These are phyloP conservation scores for Periophthalmus modestus DNA, from an alignment of 2,113 vertebrate genomes.

Conservation along the genomic window DNA sequence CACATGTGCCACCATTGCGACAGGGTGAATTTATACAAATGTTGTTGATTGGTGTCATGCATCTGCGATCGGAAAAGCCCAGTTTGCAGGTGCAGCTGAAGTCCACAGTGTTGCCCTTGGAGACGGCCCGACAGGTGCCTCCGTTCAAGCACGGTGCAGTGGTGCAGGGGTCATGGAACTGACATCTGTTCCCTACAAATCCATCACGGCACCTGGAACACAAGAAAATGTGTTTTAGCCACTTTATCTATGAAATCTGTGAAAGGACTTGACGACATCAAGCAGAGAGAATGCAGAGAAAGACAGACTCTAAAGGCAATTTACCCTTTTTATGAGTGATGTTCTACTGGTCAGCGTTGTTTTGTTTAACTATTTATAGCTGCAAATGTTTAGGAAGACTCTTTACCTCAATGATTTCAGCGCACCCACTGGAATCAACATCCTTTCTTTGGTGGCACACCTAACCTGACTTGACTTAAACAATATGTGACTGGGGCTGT, in stretches of 20 bases:
- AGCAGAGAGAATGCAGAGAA: too few relatives aligned
- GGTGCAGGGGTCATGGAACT: conserved; percentile 85
- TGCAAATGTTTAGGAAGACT: neutral
- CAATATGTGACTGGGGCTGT: conserved; percentile 52
- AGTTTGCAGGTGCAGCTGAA: conserved; percentile 82
- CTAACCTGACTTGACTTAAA: conserved; percentile 7
- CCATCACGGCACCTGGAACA: conserved; percentile 79
- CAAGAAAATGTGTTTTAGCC: neutral
- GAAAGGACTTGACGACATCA: neutral
- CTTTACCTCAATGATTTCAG: neutral
- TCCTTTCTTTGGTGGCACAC: neutral
- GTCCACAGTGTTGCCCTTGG: conserved; percentile 67
- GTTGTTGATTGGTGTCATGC: conserved; percentile 81
- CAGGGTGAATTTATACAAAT: conserved; percentile 85
- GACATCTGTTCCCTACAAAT: conserved; percentile 82
- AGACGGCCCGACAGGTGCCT: conserved; percentile 74
- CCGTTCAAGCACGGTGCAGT: conserved; percentile 83
- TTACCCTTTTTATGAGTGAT: neutral
- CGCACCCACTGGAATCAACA: too few relatives aligned
- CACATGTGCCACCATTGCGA: conserved; percentile 90
- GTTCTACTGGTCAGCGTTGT: neutral
- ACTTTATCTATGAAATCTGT: neutral
- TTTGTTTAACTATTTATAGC: neutral
- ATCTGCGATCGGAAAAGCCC: conserved; percentile 84
- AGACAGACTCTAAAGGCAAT: neutral